Conservation (phyloP, 2,797 vertebrate species). For the Notolabrus celidotus region DNA sequence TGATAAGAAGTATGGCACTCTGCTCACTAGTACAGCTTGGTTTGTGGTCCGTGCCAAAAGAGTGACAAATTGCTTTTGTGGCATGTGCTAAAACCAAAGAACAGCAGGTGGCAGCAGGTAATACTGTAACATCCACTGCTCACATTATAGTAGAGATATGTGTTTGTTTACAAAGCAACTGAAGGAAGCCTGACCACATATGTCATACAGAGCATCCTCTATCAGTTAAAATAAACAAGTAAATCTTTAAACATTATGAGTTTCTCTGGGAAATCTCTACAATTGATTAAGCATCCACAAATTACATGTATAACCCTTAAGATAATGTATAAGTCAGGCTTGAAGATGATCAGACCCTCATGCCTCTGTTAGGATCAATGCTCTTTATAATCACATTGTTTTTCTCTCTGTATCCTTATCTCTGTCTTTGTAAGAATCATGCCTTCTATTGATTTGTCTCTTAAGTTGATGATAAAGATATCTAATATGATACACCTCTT, state of each 20-base stretch:
- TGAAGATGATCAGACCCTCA: conserved; percentile 29
- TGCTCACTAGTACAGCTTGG: not conserved
- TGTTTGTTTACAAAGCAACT: not conserved
- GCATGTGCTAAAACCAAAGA: not conserved
- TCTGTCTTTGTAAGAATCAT: conserved; percentile 17
- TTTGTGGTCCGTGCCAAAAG: not conserved
- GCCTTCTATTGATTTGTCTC: conserved; percentile 20
- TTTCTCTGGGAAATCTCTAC: not conserved
- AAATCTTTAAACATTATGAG: not conserved
- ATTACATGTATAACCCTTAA: conserved; percentile 17
- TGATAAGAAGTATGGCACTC: not conserved
- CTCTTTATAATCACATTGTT: conserved; percentile 21
- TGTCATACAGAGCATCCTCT: too few relatives aligned
- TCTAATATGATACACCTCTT: conserved; percentile 20
- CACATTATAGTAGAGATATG: conserved; percentile 1
- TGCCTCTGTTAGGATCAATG: conserved; percentile 31
- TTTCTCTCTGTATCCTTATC: not conserved
- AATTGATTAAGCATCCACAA: not conserved
- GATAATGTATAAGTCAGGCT: conserved; percentile 9
- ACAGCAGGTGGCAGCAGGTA: conserved; percentile 42
- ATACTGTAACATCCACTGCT: conserved; percentile 1
- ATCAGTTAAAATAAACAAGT: not conserved
- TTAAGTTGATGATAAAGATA: conserved; percentile 2
- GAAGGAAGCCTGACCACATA: not conserved
- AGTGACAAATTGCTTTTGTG: not conserved